A percentile compares a stretch with the other conserved stretches of the same genome.
Conservation (phyloP, 1,140 invertebrate genomes). For the Drosophila santomea region DNA sequence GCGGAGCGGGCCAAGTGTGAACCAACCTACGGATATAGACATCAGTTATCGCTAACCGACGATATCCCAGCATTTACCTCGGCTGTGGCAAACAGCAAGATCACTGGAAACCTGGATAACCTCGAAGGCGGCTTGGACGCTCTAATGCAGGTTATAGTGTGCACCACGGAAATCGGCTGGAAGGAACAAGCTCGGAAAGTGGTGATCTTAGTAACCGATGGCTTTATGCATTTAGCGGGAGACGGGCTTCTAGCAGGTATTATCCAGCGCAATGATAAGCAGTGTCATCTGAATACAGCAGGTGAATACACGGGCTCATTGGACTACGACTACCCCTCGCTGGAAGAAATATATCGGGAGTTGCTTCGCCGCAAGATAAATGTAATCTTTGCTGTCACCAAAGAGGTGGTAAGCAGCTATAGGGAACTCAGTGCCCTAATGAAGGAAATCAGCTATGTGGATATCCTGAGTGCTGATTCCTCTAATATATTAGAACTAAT, state of each 20-base stretch:
- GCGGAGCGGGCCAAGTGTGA: constrained; percentile 85
- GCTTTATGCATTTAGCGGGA: constrained; percentile 88
- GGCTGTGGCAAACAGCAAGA: constrained; percentile 87
- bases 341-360: constrained; percentile 87
- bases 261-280: constrained; percentile 85
- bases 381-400: constrained; percentile 88
- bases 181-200: constrained; percentile 86
- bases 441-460: constrained; percentile 86
- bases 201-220: constrained; percentile 88
- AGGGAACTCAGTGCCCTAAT: constrained; percentile 85
- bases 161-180: constrained; percentile 89
- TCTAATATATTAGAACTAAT: constrained; percentile 88
- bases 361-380: constrained; percentile 87
- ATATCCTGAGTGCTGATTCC: constrained; percentile 86
- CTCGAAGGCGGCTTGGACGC: constrained; percentile 99
- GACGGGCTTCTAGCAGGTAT: constrained; percentile 87
- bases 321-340: constrained; percentile 87
- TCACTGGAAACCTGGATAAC: constrained; percentile 98
- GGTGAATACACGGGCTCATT: constrained; percentile 86
- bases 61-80: constrained; percentile 86
- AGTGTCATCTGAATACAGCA: constrained; percentile 86
- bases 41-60: constrained; percentile 88
- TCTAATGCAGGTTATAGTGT: constrained; percentile 98
- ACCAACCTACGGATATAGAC: constrained; percentile 89
- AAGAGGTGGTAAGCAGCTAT: constrained; percentile 86